Evolutionary conservation across 1,140 invertebrate species (phyloP), one percentile per base, ranked within the genome.

Genomic region (Pseudomyrmex sp.): DNA sequence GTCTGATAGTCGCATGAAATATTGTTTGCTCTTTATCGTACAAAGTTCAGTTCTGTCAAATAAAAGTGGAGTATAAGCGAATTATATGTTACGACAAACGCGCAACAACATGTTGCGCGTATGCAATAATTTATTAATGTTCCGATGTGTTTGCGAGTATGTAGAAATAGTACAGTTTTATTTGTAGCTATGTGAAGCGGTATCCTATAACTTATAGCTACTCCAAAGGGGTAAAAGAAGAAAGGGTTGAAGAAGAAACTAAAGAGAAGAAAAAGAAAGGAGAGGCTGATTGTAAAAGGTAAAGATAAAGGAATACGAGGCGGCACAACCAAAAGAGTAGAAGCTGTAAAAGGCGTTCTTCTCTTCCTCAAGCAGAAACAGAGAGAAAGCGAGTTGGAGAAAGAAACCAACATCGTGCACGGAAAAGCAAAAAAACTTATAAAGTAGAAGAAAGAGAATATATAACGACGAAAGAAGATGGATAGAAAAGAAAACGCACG

Each of bases 241-340:
- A 18, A 56, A 48, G 26, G 58, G 56, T 58, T 26, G 66, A 15
- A 58, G 56, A 56, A 62, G 66, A 74, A 23, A 70, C 20, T 35
- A 70, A 70, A 66, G 48, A 46, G 23, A 52, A 35, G 59, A 73
- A 82, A 63, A 65, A 72, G 79, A 56, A 72, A 84, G 0, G 83
- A 83, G 75, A 77, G 73, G 72, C 70, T 79, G 90, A 91, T 91
- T 90, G 89, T 35, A 7, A 89, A 73, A 88, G 89, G 90, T 89
- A 88, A 89, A 90, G 90, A 90, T 90, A 92, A 89, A 91, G 82
- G 88, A 88, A 85, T 92, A 89, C 86, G 87, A 90, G 89, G 83
- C 83, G 87, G 90, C 79, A 82, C 58, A 86, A 88, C 87, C 83
- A 88, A 91, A 91, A 92, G 90, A 91, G 88, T 90, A 90, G 88